These are phyloP conservation scores for Berghia stephanieae DNA, from an alignment of 1,140 invertebrate species.

Conservation along the genomic window DNA sequence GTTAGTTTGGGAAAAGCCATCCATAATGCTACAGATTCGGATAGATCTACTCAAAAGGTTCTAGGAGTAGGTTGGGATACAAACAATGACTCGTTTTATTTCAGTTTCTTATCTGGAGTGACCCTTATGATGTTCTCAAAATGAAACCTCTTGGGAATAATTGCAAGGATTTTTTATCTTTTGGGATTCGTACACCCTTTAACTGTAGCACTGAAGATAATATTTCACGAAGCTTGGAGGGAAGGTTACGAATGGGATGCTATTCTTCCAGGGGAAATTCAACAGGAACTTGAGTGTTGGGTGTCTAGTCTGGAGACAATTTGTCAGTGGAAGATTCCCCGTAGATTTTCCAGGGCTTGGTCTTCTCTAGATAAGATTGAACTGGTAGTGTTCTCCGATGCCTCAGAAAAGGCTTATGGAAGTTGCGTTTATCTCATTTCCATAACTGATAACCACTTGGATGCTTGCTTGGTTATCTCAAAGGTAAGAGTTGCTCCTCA, in stretches of 20 bases:
- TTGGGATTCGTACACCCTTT: not conserved
- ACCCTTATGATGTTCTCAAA: not conserved
- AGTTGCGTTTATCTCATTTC: not conserved
- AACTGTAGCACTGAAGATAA: not conserved
- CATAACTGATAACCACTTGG: too few species aligned
- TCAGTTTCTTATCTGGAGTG: not conserved
- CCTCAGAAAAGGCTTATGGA: slow-evolving; percentile 14
- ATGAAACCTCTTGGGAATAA: not conserved
- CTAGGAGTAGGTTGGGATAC: not conserved
- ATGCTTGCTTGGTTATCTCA: not conserved
- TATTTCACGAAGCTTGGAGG: not conserved
- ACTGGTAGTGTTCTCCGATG: slow-evolving; percentile 8
- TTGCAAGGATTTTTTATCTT: not conserved
- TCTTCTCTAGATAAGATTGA: not conserved
- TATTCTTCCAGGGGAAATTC: not conserved
- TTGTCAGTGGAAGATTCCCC: not conserved
- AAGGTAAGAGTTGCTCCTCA: slow-evolving; percentile 4
- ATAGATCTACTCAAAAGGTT: too few species aligned
- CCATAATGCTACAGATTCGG: too few species aligned
- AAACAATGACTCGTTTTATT: not conserved
- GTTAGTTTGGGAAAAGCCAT: too few species aligned
- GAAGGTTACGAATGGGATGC: not conserved
- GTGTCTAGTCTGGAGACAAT: not conserved
- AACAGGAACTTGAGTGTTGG: not conserved
- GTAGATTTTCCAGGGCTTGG: not conserved